Evolutionary conservation across 2,113 vertebrate species (phyloP), one percentile per base, ranked within the genome.

Genomic region (Melanostigma gelatinosum): DNA sequence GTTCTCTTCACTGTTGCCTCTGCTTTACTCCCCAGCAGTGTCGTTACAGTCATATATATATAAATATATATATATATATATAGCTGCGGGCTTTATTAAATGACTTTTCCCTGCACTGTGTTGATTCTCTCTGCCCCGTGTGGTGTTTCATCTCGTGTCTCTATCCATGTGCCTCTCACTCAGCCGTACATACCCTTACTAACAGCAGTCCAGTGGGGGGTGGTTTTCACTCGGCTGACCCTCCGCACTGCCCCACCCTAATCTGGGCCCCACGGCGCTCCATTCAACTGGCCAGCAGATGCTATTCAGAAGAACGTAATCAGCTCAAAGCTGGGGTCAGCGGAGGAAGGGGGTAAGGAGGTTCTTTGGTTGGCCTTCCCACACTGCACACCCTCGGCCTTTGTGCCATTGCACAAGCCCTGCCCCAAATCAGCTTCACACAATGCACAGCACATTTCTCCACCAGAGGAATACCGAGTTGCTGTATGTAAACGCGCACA

Each of bases 251-350:
- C 82, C 82, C 87, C 58, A 70, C 82, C 71, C 71, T 72, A 54
- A 34, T 57, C 72, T 72, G 90, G 86, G 89, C 89, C 92, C 86
- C 88, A 55, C 27, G 72, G 55, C 4, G 5, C 73, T 74, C 80
- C 63, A 88, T 92, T 94, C 87, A 90, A 70, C 72, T 16, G 84
- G 67, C 89, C 77, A 75, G 50, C 91, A 91, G 90, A 93, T 91
- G 91, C 85, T 88, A 74, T 89, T 93, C 82, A 85, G 69, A 88
- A 87, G 80, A 88, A 85, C 79, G 44, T 63, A 63, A 58, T 84
- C 67, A 77, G 81, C 83, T 82, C 60, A 71, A 77, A 83, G 83
- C 87, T 57, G 85, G 65, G 32, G 74, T 66, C 55, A 72, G 87
- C 87, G 83, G 87, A 91, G 90, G 87, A 24, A 83, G 72, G 86